These are phyloP conservation scores for Aphyosemion australe DNA, from an alignment of 2,113 vertebrate species.

Conservation along the genomic window DNA sequence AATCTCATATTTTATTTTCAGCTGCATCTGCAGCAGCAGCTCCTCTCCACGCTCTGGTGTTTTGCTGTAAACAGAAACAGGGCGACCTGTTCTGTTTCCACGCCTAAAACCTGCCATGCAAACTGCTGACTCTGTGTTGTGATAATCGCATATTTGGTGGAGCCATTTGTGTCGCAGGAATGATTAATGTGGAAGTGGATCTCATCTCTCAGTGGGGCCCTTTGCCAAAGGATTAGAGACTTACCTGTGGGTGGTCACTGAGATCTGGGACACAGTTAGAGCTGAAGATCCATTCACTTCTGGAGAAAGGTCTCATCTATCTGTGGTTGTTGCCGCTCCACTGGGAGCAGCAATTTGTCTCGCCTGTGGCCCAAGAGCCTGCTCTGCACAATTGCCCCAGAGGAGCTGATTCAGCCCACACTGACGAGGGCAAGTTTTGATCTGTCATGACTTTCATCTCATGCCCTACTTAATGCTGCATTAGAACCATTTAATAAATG, in stretches of 20 bases:
- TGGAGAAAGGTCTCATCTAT: slow-evolving; percentile 66
- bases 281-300: slow-evolving; percentile 61
- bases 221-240: slow-evolving; percentile 54
- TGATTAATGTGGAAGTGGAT: slow-evolving; percentile 70
- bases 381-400: slow-evolving; percentile 51
- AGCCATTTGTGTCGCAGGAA: slow-evolving; percentile 59
- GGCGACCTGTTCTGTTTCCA: slow-evolving; percentile 41
- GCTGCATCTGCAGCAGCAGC: slow-evolving; percentile 37
- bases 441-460: slow-evolving; percentile 38
- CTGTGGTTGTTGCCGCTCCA: slow-evolving; percentile 53
- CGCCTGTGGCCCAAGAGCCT: slow-evolving; percentile 55
- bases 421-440: slow-evolving; percentile 40
- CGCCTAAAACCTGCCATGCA: slow-evolving; percentile 39
- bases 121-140: slow-evolving; percentile 68
- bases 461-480: slow-evolving; percentile 24
- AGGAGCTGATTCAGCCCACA: slow-evolving; percentile 65
- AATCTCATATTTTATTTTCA: slow-evolving; percentile 49
- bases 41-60: slow-evolving; percentile 43
- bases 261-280: slow-evolving; percentile 65
- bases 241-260: slow-evolving; percentile 69
- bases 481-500: slow-evolving; percentile 21
- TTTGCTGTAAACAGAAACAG: slow-evolving; percentile 52
- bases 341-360: slow-evolving; percentile 69
- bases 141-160: slow-evolving; percentile 68
- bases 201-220: slow-evolving; percentile 46